Percentiles rank a stretch among this genome's conserved stretches.
Conservation (phyloP, 2,797 vertebrate species). For the Chanos chanos region DNA sequence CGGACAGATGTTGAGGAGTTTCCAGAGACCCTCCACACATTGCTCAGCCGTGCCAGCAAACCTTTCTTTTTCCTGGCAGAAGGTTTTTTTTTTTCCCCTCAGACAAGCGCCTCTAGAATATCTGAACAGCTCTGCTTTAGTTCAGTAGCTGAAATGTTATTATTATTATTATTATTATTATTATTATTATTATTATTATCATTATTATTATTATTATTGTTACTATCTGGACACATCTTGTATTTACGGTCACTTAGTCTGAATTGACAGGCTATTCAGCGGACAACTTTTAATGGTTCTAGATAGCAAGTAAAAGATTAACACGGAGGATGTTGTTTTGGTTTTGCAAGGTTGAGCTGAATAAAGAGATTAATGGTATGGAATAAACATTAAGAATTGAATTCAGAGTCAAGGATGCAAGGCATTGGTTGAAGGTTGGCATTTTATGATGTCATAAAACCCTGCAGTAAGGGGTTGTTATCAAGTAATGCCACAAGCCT, state of each 20-base stretch:
- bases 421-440: conserved; percentile 27
- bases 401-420: conserved; percentile 16
- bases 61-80: conserved; percentile 31
- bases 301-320: conserved; percentile 25
- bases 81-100: no score
- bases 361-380: conserved; percentile 32
- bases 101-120: no score
- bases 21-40: conserved; percentile 24
- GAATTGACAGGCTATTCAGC: conserved; percentile 26
- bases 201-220: no score
- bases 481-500: conserved; percentile 10
- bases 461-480: conserved; percentile 28
- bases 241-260: conserved; percentile 18
- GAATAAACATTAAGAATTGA: conserved; percentile 23
- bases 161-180: no score
- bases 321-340: conserved; percentile 29
- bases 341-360: conserved; percentile 30
- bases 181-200: no score
- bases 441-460: conserved; percentile 37
- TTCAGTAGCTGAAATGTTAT: no score
- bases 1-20: conserved; percentile 40
- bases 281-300: conserved; percentile 29
- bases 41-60: no score
- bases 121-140: no score
- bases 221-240: no score